Conservation (phyloP, 2,113 vertebrate genomes). For the Brachyhypopomus occidentalis region DNA sequence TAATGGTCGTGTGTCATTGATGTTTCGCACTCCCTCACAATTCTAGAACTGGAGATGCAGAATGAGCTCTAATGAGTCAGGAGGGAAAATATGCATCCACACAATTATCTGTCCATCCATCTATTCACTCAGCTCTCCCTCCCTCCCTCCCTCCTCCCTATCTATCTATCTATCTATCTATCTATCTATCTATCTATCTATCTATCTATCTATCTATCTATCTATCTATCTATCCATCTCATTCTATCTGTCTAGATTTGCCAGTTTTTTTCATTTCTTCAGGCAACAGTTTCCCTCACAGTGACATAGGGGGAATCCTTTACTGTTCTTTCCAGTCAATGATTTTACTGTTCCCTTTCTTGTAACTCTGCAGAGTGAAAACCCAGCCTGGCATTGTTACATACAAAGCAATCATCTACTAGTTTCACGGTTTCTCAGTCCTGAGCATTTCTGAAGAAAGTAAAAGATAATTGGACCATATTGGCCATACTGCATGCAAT, state of each 20-base stretch:
- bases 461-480: conserved; percentile 8
- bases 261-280: too few relatives aligned
- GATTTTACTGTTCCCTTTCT: background rate
- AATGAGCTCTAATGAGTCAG: conserved; percentile 35
- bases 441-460: conserved; percentile 4
- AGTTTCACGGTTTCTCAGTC: background rate
- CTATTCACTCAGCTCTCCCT: background rate
- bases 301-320: background rate
- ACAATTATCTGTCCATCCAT: background rate
- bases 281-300: too few relatives aligned
- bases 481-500: background rate
- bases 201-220: background rate
- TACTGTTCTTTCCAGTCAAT: background rate
- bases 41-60: conserved; percentile 5
- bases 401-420: background rate
- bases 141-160: background rate
- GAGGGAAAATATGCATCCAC: conserved; percentile 10
- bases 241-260: too few relatives aligned
- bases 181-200: background rate
- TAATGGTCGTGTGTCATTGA: conserved; percentile 6
- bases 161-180: background rate
- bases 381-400: background rate
- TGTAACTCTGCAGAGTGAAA: background rate
- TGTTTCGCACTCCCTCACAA: background rate
- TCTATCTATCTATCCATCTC: background rate